Evolutionary conservation across 2,797 vertebrate species (phyloP).

Genomic region (Danionella dracula): DNA sequence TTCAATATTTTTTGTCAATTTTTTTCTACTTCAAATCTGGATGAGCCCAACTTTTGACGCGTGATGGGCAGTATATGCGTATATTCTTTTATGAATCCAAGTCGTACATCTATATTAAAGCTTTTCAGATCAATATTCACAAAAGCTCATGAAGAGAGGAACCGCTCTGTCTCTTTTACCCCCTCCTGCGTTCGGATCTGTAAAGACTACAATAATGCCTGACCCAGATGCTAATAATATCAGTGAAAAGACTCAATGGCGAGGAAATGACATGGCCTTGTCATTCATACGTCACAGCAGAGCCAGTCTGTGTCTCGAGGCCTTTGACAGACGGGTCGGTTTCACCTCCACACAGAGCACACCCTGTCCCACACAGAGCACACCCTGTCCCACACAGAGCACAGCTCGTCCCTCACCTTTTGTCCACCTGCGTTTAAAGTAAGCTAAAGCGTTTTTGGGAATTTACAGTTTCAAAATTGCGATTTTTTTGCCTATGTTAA

Average conservation of each 20-base stretch:
- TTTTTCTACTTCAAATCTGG: too few relatives aligned
- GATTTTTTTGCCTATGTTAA: too few relatives aligned
- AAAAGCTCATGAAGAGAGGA: conserved; percentile 56
- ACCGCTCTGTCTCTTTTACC: conserved; percentile 49
- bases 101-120: conserved; percentile 48
- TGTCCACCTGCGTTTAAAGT: too few relatives aligned
- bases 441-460: too few relatives aligned
- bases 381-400: neutral
- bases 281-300: conserved; percentile 38
- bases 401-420: too few relatives aligned
- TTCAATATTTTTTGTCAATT: too few relatives aligned
- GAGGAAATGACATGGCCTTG: conserved; percentile 38
- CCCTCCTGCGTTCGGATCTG: conserved; percentile 67
- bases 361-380: conserved; percentile 12
- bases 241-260: conserved; percentile 42
- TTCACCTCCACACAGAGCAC: conserved; percentile 12
- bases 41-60: too few relatives aligned
- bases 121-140: conserved; percentile 48
- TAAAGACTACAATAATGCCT: conserved; percentile 51
- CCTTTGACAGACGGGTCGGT: conserved; percentile 17
- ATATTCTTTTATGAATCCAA: neutral
- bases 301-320: conserved; percentile 28
- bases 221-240: conserved; percentile 42
- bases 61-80: too few relatives aligned
- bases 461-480: too few relatives aligned